These are phyloP conservation scores for Lepidurus packardi DNA, from an alignment of 1,140 invertebrate species.

Conservation along the genomic window DNA sequence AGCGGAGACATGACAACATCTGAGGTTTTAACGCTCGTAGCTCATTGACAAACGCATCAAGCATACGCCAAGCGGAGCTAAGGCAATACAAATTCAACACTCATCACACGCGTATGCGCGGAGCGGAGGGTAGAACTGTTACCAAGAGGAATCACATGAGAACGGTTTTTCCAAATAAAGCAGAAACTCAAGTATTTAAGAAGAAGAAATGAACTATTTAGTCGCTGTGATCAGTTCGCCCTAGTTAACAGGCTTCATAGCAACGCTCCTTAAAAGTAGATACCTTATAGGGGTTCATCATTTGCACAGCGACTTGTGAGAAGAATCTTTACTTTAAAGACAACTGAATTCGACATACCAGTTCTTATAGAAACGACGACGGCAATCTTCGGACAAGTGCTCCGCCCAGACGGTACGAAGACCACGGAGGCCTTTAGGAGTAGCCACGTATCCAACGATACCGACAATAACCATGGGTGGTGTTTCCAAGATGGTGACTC, in stretches of 20 bases:
- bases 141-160: not conserved
- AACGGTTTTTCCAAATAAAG: not conserved
- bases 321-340: not conserved
- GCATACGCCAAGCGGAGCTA: constrained; percentile 8
- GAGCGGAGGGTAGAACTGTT: not conserved
- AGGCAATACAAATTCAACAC: not conserved
- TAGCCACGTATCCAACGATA: constrained; percentile 97
- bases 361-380: constrained; percentile 98
- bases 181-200: not conserved
- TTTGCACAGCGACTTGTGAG: constrained; percentile 3
- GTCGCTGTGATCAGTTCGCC: constrained; percentile 34
- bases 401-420: constrained; percentile 97
- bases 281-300: constrained; percentile 35
- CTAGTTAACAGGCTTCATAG: constrained; percentile 36
- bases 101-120: not conserved
- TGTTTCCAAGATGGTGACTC: constrained; percentile 95
- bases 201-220: not conserved
- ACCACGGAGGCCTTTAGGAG: constrained; percentile 88
- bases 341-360: constrained; percentile 64
- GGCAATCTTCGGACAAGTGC: constrained; percentile 96
- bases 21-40: not conserved
- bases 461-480: constrained; percentile 98
- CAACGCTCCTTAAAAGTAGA: constrained; percentile 34
- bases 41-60: not conserved
- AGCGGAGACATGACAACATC: constrained; percentile 32